A percentile compares a stretch with the other conserved stretches of the same genome.
These are phyloP conservation scores for Neuroscelio doddi DNA, from an alignment of 2,888 invertebrate genomes.

Conservation along the genomic window DNA sequence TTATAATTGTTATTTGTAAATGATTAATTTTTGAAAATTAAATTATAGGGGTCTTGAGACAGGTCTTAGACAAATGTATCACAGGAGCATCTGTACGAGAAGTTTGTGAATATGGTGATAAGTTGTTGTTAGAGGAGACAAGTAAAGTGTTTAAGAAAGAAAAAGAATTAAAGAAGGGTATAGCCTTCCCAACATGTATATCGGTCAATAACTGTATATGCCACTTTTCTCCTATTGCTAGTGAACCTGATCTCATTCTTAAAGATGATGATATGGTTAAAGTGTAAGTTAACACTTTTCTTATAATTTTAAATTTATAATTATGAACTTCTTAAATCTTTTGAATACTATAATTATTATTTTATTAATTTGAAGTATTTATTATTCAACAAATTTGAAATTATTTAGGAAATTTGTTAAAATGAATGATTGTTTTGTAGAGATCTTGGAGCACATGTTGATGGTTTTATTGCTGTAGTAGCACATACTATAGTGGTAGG, in stretches of 20 bases:
- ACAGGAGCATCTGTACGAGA: slow-evolving; percentile 91
- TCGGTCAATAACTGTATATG: slow-evolving; percentile 99
- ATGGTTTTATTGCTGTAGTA: slow-evolving; percentile 98
- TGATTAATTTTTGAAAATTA: background rate
- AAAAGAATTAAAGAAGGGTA: slow-evolving; percentile 97
- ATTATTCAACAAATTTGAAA: too few species aligned
- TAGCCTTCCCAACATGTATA: slow-evolving; percentile 99
- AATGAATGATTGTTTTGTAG: too few species aligned
- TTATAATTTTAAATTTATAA: too few species aligned
- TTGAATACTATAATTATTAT: too few species aligned
- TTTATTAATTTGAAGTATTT: too few species aligned
- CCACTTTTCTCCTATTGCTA: slow-evolving; percentile 96
- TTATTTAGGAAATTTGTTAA: too few species aligned
- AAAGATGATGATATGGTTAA: slow-evolving; percentile 96
- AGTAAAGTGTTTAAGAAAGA: slow-evolving; percentile 98
- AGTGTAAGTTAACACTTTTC: too few species aligned
- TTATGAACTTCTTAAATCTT: too few species aligned
- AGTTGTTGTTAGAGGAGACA: slow-evolving; percentile 90
- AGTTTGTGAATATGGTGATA: slow-evolving; percentile 94
- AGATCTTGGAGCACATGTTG: slow-evolving; percentile 98
- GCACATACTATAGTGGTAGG: slow-evolving; percentile 96
- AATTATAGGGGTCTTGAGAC: slow-evolving; percentile 87
- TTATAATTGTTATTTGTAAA: too few species aligned
- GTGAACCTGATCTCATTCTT: slow-evolving; percentile 89
- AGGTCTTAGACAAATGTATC: slow-evolving; percentile 89